Conservation (phyloP, 2,888 invertebrate genomes). For the Halocaridina rubra region DNA sequence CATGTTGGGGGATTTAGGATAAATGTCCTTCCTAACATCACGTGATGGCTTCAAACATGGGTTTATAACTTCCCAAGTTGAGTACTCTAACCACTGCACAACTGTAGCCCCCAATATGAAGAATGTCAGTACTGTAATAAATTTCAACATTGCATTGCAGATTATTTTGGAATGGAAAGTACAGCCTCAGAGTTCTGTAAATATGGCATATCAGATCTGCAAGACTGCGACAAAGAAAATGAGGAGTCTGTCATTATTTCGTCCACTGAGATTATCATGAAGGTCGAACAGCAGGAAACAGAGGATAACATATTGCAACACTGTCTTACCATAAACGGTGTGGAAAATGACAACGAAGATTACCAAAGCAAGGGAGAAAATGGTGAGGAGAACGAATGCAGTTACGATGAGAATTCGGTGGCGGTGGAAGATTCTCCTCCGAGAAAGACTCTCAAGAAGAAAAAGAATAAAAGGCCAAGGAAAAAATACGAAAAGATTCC, state of each 20-base stretch:
- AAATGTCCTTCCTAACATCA: too few relatives aligned
- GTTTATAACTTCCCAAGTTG: too few relatives aligned
- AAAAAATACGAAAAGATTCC: constrained; percentile 49
- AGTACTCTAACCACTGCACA: neutral
- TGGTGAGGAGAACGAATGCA: constrained; percentile 16
- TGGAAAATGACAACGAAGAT: constrained; percentile 4
- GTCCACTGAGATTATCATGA: constrained; percentile 24
- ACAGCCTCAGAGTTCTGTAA: neutral
- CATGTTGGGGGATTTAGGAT: too few relatives aligned
- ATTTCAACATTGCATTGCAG: too few relatives aligned
- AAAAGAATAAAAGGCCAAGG: constrained; percentile 32
- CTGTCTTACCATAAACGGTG: constrained; percentile 37
- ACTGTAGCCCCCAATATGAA: neutral
- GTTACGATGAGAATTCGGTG: constrained; percentile 40
- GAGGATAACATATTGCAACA: constrained; percentile 39
- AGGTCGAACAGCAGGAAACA: constrained; percentile 15
- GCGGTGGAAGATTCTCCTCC: neutral
- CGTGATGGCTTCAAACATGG: too few relatives aligned
- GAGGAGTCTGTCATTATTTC: neutral
- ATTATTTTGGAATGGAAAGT: neutral
- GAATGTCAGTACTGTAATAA: too few relatives aligned
- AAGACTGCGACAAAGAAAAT: neutral
- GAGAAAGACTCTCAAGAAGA: neutral
- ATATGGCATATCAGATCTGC: neutral
- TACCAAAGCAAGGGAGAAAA: constrained; percentile 11